These are phyloP conservation scores for Chironomus tentans DNA, from an alignment of 2,888 invertebrate genomes.

Conservation along the genomic window DNA sequence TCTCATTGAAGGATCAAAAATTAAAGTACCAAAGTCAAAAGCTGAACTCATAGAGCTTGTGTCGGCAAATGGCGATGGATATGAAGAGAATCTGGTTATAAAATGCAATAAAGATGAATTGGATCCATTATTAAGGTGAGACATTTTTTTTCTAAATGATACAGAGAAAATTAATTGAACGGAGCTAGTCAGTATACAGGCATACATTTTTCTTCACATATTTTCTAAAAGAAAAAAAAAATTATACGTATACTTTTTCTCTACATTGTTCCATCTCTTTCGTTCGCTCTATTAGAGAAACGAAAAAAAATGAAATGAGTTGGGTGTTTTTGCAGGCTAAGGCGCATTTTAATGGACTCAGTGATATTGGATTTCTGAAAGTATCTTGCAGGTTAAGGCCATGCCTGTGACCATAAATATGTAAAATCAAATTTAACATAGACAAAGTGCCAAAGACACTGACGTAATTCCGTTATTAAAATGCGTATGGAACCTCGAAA, in stretches of 20 bases:
- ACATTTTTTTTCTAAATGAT: not conserved
- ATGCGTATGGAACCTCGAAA: no score
- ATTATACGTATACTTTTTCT: not conserved
- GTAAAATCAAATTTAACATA: no score
- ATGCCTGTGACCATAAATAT: no score
- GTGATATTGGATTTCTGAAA: no score
- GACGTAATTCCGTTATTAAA: no score
- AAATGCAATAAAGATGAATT: slow-evolving; percentile 41
- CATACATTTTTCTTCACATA: no score
- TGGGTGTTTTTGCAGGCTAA: no score
- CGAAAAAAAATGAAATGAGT: no score
- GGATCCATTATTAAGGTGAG: slow-evolving; percentile 43
- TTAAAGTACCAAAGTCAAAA: slow-evolving; percentile 37
- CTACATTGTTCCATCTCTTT: not conserved
- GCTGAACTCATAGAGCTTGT: slow-evolving; percentile 51
- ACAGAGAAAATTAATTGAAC: not conserved
- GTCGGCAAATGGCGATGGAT: slow-evolving; percentile 55
- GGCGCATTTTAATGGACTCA: no score
- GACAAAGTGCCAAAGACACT: no score
- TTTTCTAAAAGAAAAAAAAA: no score
- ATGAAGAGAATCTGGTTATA: slow-evolving; percentile 52
- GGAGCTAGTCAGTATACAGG: not conserved
- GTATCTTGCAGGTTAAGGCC: no score
- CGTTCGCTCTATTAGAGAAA: not conserved
- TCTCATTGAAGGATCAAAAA: slow-evolving; percentile 28